These are phyloP conservation scores for Planococcus citri DNA, from an alignment of 1,140 invertebrate species.

Conservation along the genomic window DNA sequence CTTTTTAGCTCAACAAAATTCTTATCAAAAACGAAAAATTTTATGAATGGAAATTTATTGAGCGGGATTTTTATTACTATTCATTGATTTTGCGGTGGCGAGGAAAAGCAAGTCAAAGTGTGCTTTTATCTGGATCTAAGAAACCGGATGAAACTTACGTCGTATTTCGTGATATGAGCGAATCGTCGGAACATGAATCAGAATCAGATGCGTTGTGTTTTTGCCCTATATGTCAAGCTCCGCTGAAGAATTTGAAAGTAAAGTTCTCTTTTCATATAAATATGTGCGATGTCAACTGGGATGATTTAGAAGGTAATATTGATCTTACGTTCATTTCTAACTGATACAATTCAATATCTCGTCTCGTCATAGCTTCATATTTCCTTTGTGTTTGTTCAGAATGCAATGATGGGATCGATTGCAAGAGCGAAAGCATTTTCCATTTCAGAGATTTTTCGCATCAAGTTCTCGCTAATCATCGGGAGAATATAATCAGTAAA, in stretches of 20 bases:
- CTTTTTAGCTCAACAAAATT: no score
- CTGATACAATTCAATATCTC: not conserved
- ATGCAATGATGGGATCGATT: constrained; percentile 25
- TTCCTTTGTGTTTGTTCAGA: constrained; percentile 25
- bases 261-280: not conserved
- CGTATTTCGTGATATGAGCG: not conserved
- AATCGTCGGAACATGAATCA: not conserved
- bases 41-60: no score
- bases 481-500: constrained; percentile 1
- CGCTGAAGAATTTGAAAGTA: constrained; percentile 21
- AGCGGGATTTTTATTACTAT: no score
- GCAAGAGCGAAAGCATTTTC: constrained; percentile 24
- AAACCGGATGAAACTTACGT: not conserved
- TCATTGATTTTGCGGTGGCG: no score
- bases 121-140: no score
- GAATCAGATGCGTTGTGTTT: not conserved
- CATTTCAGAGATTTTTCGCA: constrained; percentile 28
- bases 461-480: constrained; percentile 23
- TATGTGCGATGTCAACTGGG: constrained; percentile 18
- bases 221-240: constrained; percentile 24
- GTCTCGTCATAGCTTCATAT: not conserved
- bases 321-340: not conserved
- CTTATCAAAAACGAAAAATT: no score
- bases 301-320: constrained; percentile 16
- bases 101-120: no score